A percentile compares a stretch with the other conserved stretches of the same genome.
Evolutionary conservation across 2,113 vertebrate species (phyloP).

Genomic region (Sterna hirundo): DNA sequence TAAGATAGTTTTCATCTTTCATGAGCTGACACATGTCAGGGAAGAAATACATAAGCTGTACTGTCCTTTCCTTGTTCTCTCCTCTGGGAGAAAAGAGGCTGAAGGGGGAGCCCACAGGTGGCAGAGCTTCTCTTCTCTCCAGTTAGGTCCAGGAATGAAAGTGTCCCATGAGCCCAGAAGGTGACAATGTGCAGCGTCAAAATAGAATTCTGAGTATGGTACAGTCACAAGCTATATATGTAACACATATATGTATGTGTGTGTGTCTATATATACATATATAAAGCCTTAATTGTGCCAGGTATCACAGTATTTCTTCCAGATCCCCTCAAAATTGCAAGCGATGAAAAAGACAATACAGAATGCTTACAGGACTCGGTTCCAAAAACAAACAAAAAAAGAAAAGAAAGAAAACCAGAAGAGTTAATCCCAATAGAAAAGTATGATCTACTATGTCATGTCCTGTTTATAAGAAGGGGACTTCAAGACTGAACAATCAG

Average conservation of each 20-base stretch:
- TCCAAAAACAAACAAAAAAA: not conserved
- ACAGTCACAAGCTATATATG: not conserved
- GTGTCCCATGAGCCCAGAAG: not conserved
- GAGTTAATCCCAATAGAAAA: not conserved
- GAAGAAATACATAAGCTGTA: not conserved
- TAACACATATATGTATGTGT: accelerated
- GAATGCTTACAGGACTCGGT: not conserved
- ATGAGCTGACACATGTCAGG: not conserved
- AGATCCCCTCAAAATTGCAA: not conserved
- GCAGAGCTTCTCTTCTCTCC: not conserved
- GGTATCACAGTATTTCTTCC: not conserved
- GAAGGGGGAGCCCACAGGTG: not conserved
- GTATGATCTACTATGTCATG: not conserved
- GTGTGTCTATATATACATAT: accelerated
- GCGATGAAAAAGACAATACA: not conserved
- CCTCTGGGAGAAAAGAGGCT: not conserved
- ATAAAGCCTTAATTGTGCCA: not conserved
- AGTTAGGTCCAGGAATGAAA: not conserved
- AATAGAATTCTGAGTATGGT: not conserved
- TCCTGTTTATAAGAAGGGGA: not conserved
- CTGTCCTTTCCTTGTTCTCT: not conserved
- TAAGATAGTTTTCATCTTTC: not conserved
- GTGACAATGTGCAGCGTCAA: not conserved
- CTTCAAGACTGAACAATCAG: not conserved
- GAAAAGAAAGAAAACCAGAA: not conserved